phyloP scores from a whole-genome alignment of 2,113 vertebrate genomes.

The Brienomyrus longianalis region DNA sequence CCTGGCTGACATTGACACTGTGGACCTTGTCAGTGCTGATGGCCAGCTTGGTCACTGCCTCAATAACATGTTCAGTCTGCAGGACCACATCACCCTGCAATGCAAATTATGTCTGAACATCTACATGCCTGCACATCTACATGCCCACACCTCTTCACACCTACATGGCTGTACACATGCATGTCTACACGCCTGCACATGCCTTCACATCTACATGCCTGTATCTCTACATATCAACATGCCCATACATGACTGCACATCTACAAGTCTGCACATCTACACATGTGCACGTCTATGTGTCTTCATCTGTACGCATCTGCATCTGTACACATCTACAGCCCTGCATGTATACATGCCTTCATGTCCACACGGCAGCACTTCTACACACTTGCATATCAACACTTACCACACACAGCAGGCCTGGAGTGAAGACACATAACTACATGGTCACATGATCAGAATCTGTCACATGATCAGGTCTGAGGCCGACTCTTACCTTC shows the following conservation, averaged over 20 bases:
- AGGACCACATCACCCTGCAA: slow-evolving; percentile 84
- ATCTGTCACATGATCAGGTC: not conserved
- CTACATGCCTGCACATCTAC: too few relatives aligned
- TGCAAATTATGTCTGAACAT: not conserved
- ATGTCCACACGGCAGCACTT: not conserved
- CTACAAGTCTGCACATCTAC: too few relatives aligned
- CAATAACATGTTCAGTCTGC: slow-evolving; percentile 84
- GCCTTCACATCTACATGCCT: too few relatives aligned
- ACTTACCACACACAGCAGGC: not conserved
- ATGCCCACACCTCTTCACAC: not conserved
- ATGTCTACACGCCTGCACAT: not conserved
- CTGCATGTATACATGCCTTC: slow-evolving; percentile 29
- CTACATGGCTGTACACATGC: not conserved
- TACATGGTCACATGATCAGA: not conserved
- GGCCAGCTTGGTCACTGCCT: slow-evolving; percentile 82
- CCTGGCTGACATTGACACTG: slow-evolving; percentile 82
- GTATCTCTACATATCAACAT: too few relatives aligned
- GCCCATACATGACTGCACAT: too few relatives aligned
- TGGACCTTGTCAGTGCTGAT: slow-evolving; percentile 73
- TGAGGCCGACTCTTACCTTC: not conserved
- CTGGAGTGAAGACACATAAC: not conserved
- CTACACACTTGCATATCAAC: not conserved
- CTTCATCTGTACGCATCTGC: not conserved
- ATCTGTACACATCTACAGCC: not conserved
- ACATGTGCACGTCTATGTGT: not conserved